These are phyloP conservation scores for Tipula unca DNA, from an alignment of 2,888 invertebrate genomes.

Conservation along the genomic window DNA sequence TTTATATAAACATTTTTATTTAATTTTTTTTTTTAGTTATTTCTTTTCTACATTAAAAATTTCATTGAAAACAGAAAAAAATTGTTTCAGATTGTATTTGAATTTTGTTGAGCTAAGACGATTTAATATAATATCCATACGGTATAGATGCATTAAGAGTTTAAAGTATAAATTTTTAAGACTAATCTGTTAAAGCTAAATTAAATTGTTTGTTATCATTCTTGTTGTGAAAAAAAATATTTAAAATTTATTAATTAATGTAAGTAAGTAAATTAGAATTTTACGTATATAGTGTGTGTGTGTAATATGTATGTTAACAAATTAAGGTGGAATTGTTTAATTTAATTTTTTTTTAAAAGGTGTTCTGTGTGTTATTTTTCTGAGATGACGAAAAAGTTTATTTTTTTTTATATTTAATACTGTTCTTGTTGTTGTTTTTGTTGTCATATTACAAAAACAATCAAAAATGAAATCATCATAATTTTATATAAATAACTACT, in stretches of 20 bases:
- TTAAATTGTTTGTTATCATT: neutral
- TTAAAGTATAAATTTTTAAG: neutral
- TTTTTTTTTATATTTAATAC: neutral
- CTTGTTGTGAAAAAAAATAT: neutral
- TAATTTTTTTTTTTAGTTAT: neutral
- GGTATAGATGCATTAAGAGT: neutral
- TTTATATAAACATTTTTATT: neutral
- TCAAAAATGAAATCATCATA: conserved; percentile 3
- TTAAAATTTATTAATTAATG: neutral
- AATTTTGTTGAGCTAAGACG: neutral
- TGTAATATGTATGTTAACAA: neutral
- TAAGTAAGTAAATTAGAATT: neutral
- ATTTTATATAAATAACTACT: neutral
- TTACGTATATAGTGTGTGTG: neutral
- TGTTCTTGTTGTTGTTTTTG: neutral
- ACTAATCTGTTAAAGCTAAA: neutral
- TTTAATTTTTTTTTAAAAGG: neutral
- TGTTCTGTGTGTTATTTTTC: neutral
- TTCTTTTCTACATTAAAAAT: neutral
- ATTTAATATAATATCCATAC: neutral
- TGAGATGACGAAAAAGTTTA: neutral
- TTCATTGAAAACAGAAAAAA: neutral
- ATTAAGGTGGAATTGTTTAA: neutral
- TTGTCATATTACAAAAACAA: neutral
- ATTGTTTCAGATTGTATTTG: neutral